Evolutionary conservation across 2,113 vertebrate species (phyloP).

Genomic region (Cynocephalus volans): DNA sequence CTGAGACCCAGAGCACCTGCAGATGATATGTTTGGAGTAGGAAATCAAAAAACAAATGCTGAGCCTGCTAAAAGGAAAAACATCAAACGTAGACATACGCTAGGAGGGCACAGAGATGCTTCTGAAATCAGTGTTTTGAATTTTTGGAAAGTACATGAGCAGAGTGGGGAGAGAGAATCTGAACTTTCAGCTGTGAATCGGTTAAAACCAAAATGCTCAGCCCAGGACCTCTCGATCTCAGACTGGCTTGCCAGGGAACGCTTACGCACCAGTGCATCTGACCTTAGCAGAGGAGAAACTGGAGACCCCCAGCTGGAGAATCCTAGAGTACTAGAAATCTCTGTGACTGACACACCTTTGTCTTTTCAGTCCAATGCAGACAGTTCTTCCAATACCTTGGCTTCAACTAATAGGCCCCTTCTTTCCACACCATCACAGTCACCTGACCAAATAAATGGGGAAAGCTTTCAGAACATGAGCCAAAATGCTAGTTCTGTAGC

Average conservation of each 20-base stretch:
- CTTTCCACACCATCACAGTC: constrained; percentile 84
- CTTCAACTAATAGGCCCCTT: constrained; percentile 78
- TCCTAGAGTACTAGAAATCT: constrained; percentile 78
- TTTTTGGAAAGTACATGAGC: constrained; percentile 93
- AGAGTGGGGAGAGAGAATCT: constrained; percentile 87
- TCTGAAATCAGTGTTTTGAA: constrained; percentile 93
- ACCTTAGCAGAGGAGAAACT: constrained; percentile 87
- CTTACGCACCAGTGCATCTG: constrained; percentile 91
- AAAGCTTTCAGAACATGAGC: constrained; percentile 91
- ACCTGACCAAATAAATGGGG: constrained; percentile 93
- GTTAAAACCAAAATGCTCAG: constrained; percentile 93
- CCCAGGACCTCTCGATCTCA: constrained; percentile 94
- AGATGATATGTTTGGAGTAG: constrained; percentile 96
- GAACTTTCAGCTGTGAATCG: constrained; percentile 93
- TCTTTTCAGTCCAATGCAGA: constrained; percentile 79
- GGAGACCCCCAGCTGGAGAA: constrained; percentile 85
- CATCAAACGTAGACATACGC: constrained; percentile 95
- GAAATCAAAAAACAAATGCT: constrained; percentile 88
- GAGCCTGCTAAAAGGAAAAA: constrained; percentile 92
- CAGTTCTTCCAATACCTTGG: constrained; percentile 82
- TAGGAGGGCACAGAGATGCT: constrained; percentile 97
- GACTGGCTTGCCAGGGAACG: constrained; percentile 95
- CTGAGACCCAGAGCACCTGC: constrained; percentile 93
- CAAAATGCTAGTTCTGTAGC: constrained; percentile 90
- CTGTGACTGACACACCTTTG: constrained; percentile 65